phyloP scores from a whole-genome alignment of 2,888 invertebrate genomes.

The Drosophila sordidapex region DNA sequence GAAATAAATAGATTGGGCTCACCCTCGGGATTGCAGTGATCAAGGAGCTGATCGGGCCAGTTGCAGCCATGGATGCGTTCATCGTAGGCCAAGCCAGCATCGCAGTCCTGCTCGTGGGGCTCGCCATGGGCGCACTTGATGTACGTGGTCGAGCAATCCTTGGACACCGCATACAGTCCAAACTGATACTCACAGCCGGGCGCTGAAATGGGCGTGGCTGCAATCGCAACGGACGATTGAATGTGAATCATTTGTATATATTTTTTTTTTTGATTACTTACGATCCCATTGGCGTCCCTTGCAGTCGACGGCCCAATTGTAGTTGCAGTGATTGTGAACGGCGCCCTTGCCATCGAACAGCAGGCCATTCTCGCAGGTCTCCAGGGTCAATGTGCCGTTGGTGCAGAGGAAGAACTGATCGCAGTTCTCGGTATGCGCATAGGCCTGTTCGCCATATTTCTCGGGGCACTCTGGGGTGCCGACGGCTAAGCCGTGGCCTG shows the following conservation, averaged over 20 bases:
- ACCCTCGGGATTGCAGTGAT: constrained; percentile 96
- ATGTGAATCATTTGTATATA: background rate
- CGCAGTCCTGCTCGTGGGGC: constrained; percentile 92
- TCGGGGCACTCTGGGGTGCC: constrained; percentile 92
- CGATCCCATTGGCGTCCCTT: constrained; percentile 92
- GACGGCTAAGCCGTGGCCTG: constrained; percentile 87
- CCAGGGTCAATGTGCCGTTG: constrained; percentile 95
- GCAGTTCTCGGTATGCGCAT: constrained; percentile 94
- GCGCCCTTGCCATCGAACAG: constrained; percentile 95
- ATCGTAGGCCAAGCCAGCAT: constrained; percentile 95
- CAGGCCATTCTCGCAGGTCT: constrained; percentile 96
- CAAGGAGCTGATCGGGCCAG: constrained; percentile 96
- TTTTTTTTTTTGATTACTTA: constrained; percentile 85
- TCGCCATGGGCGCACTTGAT: constrained; percentile 94
- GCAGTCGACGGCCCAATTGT: constrained; percentile 96
- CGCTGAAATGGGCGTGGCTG: constrained; percentile 92
- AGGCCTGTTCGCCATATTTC: constrained; percentile 91
- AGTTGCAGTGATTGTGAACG: constrained; percentile 96
- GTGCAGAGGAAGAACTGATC: constrained; percentile 96
- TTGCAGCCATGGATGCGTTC: constrained; percentile 95
- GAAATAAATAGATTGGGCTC: constrained; percentile 36
- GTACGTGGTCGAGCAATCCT: constrained; percentile 93
- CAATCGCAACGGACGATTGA: constrained; percentile 30
- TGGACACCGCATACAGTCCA: constrained; percentile 93
- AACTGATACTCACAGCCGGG: constrained; percentile 95